Evolutionary conservation across 2,797 vertebrate species (phyloP).

Genomic region (Bradypodion pumilum): DNA sequence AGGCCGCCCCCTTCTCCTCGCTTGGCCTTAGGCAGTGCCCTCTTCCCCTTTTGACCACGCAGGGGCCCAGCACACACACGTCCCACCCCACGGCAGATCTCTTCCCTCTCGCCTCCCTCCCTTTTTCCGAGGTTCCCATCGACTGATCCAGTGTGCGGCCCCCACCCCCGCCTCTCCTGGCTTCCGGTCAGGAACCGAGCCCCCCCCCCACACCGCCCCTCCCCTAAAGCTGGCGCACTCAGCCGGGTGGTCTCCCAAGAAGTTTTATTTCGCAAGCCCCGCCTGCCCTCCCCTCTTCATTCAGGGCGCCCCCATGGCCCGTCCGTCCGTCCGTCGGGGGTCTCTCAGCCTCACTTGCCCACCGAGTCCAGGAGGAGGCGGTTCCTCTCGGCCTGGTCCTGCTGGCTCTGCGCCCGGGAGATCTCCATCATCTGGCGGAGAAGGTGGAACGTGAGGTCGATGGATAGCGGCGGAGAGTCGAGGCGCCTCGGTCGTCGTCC

Average conservation of each 20-base stretch:
- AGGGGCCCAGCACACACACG: no score
- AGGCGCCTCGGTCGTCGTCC: conserved; percentile 66
- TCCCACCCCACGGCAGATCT: no score
- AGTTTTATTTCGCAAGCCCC: background rate
- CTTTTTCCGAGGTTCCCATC: no score
- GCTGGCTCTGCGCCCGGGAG: conserved; percentile 86
- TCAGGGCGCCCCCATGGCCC: background rate
- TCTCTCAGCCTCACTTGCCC: conserved; percentile 83
- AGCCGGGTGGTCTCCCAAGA: background rate
- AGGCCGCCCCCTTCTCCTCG: no score
- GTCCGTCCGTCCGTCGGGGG: background rate
- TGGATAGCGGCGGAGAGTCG: conserved; percentile 84
- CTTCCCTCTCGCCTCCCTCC: no score
- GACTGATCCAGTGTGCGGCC: no score
- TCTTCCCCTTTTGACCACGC: no score
- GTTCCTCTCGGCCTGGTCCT: conserved; percentile 87
- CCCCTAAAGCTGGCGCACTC: background rate
- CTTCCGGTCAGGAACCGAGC: no score
- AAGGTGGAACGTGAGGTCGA: conserved; percentile 95
- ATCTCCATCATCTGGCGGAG: conserved; percentile 91
- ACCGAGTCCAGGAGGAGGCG: conserved; percentile 88
- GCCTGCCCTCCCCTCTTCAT: fast-evolving
- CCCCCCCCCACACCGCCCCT: background rate
- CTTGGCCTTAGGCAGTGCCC: no score
- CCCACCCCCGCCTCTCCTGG: no score